Evolutionary conservation across 2,113 vertebrate species (phyloP).

Genomic region (Campylomormyrus tamandua): DNA sequence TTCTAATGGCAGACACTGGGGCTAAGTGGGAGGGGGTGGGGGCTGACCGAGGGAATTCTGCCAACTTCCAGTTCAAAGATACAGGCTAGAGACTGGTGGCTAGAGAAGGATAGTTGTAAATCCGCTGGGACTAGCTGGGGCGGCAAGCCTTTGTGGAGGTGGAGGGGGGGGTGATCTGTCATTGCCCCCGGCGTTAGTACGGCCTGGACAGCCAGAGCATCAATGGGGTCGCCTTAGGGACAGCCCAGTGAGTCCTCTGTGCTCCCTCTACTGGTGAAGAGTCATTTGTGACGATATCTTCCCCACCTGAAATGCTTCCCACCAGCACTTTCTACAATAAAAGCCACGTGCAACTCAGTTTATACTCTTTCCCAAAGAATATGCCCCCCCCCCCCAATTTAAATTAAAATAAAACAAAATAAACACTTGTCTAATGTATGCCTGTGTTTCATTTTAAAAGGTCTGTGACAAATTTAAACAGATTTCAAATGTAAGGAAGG

Average conservation of each 20-base stretch:
- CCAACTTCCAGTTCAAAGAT: background rate
- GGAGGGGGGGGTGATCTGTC: background rate
- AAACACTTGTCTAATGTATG: background rate
- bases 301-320: background rate
- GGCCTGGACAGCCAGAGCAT: background rate
- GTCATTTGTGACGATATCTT: background rate
- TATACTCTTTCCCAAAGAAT: background rate
- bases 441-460: background rate
- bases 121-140: background rate
- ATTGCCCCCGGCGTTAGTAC: background rate
- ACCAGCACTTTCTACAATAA: background rate
- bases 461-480: background rate
- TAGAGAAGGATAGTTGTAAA: background rate
- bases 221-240: background rate
- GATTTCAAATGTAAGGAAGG: background rate
- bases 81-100: background rate
- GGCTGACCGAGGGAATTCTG: background rate
- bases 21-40: background rate
- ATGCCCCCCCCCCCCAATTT: background rate
- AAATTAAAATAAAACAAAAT: background rate
- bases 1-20: background rate
- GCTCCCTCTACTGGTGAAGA: background rate
- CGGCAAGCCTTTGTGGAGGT: background rate
- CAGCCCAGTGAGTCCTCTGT: background rate
- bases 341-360: background rate